These are phyloP conservation scores for Aplodontia rufa DNA, from an alignment of 2,113 vertebrate genomes.

Conservation along the genomic window DNA sequence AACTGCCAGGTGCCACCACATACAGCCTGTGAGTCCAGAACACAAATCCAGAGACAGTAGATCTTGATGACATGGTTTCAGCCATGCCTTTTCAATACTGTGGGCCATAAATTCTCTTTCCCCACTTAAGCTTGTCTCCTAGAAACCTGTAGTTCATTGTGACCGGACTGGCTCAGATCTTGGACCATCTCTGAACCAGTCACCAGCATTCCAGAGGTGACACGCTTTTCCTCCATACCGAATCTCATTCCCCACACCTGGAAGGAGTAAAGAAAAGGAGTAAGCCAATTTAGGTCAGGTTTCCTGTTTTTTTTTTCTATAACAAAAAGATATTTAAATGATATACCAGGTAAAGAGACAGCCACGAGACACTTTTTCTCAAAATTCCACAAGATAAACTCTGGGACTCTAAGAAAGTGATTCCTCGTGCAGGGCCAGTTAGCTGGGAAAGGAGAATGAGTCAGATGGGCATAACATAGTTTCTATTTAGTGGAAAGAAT, in stretches of 20 bases:
- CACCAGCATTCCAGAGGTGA: neutral
- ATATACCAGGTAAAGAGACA: conserved; percentile 4
- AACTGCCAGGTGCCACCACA: neutral
- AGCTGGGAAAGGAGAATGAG: neutral
- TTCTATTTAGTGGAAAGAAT: conserved; percentile 1
- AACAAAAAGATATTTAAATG: conserved; percentile 30
- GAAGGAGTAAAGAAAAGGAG: neutral
- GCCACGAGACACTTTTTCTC: neutral
- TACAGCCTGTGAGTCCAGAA: neutral
- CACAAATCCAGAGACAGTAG: neutral
- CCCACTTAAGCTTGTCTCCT: neutral
- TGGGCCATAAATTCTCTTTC: neutral
- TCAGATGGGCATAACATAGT: neutral
- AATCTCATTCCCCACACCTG: neutral
- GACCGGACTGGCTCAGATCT: neutral
- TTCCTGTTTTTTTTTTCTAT: conserved; percentile 6
- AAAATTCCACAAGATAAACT: conserved; percentile 10
- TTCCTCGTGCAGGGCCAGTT: neutral
- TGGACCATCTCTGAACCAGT: neutral
- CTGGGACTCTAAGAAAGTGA: neutral
- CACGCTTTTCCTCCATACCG: neutral
- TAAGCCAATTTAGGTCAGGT: neutral
- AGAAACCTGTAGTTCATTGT: neutral
- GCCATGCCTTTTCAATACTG: neutral
- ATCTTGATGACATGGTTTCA: neutral